Conservation (phyloP, 1,140 invertebrate species). For the Magallana angulata region DNA sequence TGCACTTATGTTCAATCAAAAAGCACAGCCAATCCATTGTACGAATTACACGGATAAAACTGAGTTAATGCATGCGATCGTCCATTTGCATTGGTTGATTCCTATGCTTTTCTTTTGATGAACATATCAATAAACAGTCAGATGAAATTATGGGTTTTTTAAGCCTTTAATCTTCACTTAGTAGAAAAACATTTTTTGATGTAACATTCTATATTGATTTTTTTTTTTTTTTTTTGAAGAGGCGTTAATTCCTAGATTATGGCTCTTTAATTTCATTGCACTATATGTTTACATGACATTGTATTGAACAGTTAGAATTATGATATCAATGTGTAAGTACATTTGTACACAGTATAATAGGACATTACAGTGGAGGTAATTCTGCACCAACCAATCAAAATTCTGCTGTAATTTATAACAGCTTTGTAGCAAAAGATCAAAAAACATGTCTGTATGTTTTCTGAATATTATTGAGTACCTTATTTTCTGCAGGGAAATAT, state of each 20-base stretch:
- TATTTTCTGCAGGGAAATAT: no score
- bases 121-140: background rate
- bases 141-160: background rate
- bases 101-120: background rate
- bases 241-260: slow-evolving; percentile 10
- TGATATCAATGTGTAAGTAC: background rate
- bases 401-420: slow-evolving; percentile 9
- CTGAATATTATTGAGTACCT: background rate
- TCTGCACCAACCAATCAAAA: background rate
- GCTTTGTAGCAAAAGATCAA: background rate
- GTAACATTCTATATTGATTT: background rate
- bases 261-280: background rate
- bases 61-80: background rate
- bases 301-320: background rate
- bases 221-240: background rate
- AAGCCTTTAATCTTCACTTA: background rate
- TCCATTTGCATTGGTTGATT: background rate
- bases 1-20: background rate
- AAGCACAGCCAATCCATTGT: background rate
- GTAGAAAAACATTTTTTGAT: background rate
- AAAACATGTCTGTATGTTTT: background rate
- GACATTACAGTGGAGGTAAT: background rate
- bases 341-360: background rate
- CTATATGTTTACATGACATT: background rate
- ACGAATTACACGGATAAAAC: background rate